Evolutionary conservation across 2,888 invertebrate species (phyloP).

Genomic region (Andricus curvator): DNA sequence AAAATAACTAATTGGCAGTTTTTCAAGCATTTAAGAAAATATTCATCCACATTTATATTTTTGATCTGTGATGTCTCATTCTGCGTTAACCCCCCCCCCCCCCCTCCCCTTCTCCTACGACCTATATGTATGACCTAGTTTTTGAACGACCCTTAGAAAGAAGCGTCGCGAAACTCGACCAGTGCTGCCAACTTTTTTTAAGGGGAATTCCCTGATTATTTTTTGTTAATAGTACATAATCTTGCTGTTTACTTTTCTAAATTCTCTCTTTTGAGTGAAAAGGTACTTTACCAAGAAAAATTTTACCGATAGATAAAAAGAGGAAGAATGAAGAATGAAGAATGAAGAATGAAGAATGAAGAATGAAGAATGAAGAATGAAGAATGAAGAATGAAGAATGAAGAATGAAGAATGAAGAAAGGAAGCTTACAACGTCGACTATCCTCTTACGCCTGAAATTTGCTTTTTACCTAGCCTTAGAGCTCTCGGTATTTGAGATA

Average conservation of each 20-base stretch:
- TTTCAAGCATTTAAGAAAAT: no score
- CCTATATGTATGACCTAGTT: no score
- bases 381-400: neutral
- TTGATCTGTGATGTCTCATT: no score
- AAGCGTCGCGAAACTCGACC: neutral
- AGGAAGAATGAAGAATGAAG: conserved; percentile 23
- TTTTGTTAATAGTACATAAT: no score
- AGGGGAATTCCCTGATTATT: neutral
- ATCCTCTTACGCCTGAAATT: conserved; percentile 77
- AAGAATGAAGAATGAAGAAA: no score
- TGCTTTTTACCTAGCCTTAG: conserved; percentile 75
- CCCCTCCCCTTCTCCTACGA: no score
- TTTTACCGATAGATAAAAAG: neutral
- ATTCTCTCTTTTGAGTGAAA: no score
- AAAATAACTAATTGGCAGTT: no score
- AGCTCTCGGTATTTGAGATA: conserved; percentile 67
- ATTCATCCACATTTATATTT: no score
- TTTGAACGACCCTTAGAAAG: no score
- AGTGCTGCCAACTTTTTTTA: neutral
- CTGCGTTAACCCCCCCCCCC: no score
- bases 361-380: conserved; percentile 8
- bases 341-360: conserved; percentile 7
- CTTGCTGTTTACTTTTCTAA: no score
- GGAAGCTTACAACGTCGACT: conserved; percentile 59
- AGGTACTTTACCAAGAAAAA: neutral